Conservation (phyloP, 2,797 vertebrate species). For the Liasis olivaceus region DNA sequence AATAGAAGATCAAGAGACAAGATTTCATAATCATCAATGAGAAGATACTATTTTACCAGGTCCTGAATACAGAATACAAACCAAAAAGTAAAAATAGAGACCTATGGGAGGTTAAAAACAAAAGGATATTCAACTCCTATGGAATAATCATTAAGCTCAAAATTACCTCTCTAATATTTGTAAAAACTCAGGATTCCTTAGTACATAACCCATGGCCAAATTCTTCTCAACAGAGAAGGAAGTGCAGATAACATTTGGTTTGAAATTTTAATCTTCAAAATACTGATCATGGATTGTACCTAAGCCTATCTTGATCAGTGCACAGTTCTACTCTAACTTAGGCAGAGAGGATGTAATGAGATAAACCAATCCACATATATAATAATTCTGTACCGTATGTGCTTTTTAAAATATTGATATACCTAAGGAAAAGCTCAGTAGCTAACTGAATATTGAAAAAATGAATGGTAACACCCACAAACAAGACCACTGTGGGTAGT, state of each 20-base stretch:
- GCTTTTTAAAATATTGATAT: background rate
- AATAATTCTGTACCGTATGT: background rate
- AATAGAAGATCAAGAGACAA: background rate
- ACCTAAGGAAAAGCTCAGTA: conserved; percentile 1
- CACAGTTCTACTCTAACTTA: background rate
- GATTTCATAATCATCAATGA: background rate
- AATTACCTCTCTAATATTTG: background rate
- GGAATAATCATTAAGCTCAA: background rate
- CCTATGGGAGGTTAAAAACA: background rate
- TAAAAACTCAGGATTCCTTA: background rate
- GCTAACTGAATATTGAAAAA: background rate
- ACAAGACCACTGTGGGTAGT: background rate
- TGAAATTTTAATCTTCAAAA: background rate
- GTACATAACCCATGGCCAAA: background rate
- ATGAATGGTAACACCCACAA: background rate
- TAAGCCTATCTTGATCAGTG: background rate
- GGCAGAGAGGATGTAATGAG: background rate
- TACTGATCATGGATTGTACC: background rate
- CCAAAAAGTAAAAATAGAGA: background rate
- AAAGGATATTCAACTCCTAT: background rate
- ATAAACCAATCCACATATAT: background rate
- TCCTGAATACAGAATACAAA: background rate
- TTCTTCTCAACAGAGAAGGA: background rate
- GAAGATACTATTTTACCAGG: background rate
- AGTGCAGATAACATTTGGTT: background rate